Conservation (phyloP, 23 tunicate species). For the Trididemnum miniatum region DNA sequence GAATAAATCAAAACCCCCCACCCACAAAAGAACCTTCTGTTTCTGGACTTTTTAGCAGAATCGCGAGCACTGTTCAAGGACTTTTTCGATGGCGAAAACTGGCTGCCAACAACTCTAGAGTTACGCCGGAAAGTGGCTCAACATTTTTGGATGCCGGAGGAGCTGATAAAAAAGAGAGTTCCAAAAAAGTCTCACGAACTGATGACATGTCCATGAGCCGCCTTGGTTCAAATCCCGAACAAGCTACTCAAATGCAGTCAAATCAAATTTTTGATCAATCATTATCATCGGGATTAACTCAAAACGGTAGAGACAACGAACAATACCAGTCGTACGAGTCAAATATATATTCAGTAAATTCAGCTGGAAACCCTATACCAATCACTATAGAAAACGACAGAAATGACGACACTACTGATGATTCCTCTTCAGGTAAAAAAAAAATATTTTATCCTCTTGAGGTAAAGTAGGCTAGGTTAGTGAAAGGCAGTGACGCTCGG, state of each 20-base stretch:
- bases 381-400: slow-evolving; percentile 64
- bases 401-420: slow-evolving; percentile 19
- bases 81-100: slow-evolving; percentile 6
- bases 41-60: not conserved
- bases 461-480: no score
- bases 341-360: slow-evolving; percentile 64
- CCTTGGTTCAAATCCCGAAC: not conserved
- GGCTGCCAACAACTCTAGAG: not conserved
- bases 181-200: not conserved
- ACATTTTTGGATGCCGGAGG: slow-evolving; percentile 1
- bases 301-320: not conserved
- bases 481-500: no score
- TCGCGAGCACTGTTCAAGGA: slow-evolving; percentile 12
- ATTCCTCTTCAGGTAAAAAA: slow-evolving; percentile 22
- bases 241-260: not conserved
- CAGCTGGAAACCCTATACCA: slow-evolving; percentile 76
- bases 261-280: not conserved
- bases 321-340: slow-evolving; percentile 28
- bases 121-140: slow-evolving; percentile 24
- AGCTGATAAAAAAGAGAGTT: not conserved
- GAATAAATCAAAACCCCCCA: not conserved
- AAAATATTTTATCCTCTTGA: no score
- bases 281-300: not conserved
- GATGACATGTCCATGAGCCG: not conserved
- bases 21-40: not conserved